Evolutionary conservation across 2,113 vertebrate genomes (phyloP).

Genomic region (Pongo abelii): DNA sequence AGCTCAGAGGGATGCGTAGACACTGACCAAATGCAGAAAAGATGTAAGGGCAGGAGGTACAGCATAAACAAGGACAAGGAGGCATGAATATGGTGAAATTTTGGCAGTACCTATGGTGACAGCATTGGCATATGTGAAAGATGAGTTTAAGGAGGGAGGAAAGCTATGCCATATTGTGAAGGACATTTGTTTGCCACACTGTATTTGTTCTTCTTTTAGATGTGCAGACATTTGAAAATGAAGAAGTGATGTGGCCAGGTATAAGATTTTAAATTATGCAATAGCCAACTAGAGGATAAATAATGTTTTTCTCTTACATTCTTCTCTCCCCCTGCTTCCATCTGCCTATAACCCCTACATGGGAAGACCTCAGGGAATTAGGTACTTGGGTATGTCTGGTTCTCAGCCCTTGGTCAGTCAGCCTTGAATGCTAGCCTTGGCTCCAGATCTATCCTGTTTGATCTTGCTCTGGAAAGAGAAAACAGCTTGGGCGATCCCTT

Average conservation of each 20-base stretch:
- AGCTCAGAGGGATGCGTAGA: background rate
- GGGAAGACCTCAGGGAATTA: background rate
- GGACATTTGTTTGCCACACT: background rate
- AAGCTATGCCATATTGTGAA: background rate
- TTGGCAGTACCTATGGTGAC: background rate
- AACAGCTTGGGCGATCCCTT: background rate
- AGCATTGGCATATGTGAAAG: rapidly evolving
- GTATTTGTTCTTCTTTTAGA: background rate
- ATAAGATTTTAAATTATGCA: background rate
- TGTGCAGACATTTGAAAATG: background rate
- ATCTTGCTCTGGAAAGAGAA: background rate
- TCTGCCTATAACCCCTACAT: background rate
- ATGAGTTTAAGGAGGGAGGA: background rate
- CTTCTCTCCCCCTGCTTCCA: background rate
- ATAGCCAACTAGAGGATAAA: background rate
- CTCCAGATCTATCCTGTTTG: background rate
- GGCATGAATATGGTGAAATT: background rate
- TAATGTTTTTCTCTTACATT: background rate
- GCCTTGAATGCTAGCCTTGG: background rate
- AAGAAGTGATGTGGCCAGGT: background rate
- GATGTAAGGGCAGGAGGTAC: background rate
- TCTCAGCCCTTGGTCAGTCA: background rate
- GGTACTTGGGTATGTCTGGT: too few relatives aligned
- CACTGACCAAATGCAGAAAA: background rate
- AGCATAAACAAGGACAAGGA: background rate